Evolutionary conservation across 1,140 invertebrate genomes (phyloP).

Genomic region (Cotesia typhae): DNA sequence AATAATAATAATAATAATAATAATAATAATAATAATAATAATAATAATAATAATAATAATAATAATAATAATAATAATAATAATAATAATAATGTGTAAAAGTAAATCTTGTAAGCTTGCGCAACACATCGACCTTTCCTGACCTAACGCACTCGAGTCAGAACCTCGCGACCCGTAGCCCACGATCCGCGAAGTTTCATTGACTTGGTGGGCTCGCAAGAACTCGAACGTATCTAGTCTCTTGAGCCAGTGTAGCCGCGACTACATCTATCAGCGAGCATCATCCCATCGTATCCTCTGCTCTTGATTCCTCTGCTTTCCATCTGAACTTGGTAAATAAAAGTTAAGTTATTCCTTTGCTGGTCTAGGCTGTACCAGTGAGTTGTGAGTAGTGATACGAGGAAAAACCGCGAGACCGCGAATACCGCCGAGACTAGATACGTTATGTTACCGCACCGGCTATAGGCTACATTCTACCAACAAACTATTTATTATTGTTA

Average conservation of each 20-base stretch:
- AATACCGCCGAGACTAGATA: no score
- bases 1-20: background rate
- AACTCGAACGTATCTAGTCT: background rate
- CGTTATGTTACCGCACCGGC: background rate
- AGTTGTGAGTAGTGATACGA: no score
- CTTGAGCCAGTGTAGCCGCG: no score
- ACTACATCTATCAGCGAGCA: background rate
- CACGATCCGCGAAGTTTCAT: constrained; percentile 28
- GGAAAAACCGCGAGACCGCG: no score
- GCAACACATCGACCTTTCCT: constrained; percentile 35
- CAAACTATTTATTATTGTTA: no score
- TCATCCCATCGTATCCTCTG: no score
- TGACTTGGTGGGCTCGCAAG: constrained; percentile 29
- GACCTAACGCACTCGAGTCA: constrained; percentile 38
- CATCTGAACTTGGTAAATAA: no score
- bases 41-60: no score
- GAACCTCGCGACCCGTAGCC: constrained; percentile 5
- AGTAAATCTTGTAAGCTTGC: background rate
- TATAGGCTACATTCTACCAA: background rate
- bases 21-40: background rate
- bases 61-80: background rate
- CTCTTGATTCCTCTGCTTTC: no score
- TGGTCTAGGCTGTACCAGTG: background rate
- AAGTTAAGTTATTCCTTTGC: no score
- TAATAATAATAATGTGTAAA: background rate